phyloP scores from a whole-genome alignment of 2,797 vertebrate species.

The Malacoctenus gilli region DNA sequence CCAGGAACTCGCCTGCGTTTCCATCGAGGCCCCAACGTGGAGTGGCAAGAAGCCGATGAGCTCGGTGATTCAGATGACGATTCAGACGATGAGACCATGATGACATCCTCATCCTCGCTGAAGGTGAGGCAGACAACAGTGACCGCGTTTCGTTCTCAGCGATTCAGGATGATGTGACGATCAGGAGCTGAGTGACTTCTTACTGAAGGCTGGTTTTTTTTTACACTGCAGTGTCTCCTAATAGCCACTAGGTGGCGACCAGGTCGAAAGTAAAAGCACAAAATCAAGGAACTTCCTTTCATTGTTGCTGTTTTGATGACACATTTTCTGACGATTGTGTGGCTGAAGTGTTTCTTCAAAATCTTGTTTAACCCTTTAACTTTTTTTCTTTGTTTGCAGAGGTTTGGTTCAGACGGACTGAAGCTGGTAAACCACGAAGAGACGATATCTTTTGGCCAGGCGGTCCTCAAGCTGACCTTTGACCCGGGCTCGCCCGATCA shows the following conservation, averaged over 20 bases:
- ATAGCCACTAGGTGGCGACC: conserved; percentile 36
- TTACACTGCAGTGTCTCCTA: neutral
- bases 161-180: too few relatives aligned
- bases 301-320: neutral
- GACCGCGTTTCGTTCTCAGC: too few relatives aligned
- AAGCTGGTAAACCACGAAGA: conserved; percentile 94
- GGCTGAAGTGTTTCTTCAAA: too few relatives aligned
- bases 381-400: conserved; percentile 76
- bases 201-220: too few relatives aligned
- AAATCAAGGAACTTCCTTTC: conserved; percentile 1
- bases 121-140: conserved; percentile 72
- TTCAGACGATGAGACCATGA: conserved; percentile 86
- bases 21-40: conserved; percentile 90
- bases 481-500: conserved; percentile 92
- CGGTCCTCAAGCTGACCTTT: conserved; percentile 95
- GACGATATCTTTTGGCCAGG: conserved; percentile 92
- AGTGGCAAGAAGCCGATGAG: conserved; percentile 96
- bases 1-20: conserved; percentile 95
- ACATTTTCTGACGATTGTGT: too few relatives aligned
- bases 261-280: neutral
- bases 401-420: conserved; percentile 91
- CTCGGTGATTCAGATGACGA: conserved; percentile 86
- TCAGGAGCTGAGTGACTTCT: too few relatives aligned
- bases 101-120: conserved; percentile 62
- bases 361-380: too few relatives aligned